These are phyloP conservation scores for Eleginops maclovinus DNA, from an alignment of 2,113 vertebrate genomes.

Conservation along the genomic window DNA sequence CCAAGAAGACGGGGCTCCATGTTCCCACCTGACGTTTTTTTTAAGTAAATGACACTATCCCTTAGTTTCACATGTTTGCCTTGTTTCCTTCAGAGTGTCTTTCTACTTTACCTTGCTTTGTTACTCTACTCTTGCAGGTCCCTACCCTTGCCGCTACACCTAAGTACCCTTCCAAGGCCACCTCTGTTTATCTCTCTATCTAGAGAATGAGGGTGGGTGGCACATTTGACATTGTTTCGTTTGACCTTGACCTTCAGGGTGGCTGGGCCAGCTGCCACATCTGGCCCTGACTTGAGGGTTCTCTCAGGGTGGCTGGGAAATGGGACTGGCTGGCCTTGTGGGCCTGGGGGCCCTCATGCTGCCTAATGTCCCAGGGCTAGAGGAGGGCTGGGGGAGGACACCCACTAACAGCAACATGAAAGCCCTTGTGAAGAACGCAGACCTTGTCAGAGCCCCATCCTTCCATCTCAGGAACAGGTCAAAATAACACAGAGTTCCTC, in stretches of 20 bases:
- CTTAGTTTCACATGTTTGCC: conserved; percentile 41
- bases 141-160: conserved; percentile 13
- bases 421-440: conserved; percentile 67
- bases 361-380: conserved; percentile 62
- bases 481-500: conserved; percentile 67
- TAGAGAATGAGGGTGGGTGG: conserved; percentile 81
- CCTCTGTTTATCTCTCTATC: conserved; percentile 67
- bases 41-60: conserved; percentile 55
- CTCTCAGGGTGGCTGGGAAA: conserved; percentile 79
- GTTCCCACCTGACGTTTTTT: conserved; percentile 30
- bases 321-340: conserved; percentile 72
- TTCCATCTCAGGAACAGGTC: conserved; percentile 67
- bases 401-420: conserved; percentile 77
- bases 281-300: conserved; percentile 79
- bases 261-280: conserved; percentile 82
- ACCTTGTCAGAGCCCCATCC: conserved; percentile 71
- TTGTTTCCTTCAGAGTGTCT: conserved; percentile 26
- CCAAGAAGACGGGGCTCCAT: conserved; percentile 40
- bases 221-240: conserved; percentile 82
- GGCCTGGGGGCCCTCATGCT: conserved; percentile 64
- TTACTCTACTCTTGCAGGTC: conserved; percentile 18
- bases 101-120: conserved; percentile 24
- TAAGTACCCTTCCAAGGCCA: conserved; percentile 41
- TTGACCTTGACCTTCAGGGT: conserved; percentile 84
- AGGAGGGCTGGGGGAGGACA: conserved; percentile 64